Conservation (phyloP, 2,797 vertebrate species). For the Epinephelus awoara region DNA sequence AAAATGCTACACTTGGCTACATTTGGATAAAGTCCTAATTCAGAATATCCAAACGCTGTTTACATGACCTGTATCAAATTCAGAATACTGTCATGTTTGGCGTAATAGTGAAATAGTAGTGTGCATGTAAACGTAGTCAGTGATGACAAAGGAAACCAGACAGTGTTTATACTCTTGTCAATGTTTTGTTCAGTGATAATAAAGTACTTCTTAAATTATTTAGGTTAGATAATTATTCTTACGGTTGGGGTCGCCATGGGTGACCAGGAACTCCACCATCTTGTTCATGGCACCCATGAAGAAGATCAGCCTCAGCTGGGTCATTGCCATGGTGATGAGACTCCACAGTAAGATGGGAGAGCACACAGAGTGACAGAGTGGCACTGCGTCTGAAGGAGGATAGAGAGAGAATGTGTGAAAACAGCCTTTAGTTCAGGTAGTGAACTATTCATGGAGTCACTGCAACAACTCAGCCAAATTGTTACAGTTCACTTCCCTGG, state of each 20-base stretch:
- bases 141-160: not conserved
- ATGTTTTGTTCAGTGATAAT: not conserved
- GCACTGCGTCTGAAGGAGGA: constrained; percentile 38
- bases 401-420: not conserved
- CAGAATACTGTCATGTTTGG: no score
- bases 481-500: not conserved
- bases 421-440: no score
- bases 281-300: constrained; percentile 95
- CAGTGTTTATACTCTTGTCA: not conserved
- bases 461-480: not conserved
- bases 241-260: constrained; percentile 77
- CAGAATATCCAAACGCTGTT: no score
- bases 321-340: constrained; percentile 91
- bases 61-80: no score
- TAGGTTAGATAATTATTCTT: constrained; percentile 49
- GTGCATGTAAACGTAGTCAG: no score
- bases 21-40: no score
- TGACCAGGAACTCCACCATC: constrained; percentile 89
- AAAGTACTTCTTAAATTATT: not conserved
- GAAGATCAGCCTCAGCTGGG: constrained; percentile 93
- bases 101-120: no score
- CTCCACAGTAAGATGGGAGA: constrained; percentile 93
- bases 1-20: no score
- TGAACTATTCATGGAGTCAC: no score
- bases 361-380: constrained; percentile 81